phyloP scores from a whole-genome alignment of 2,888 invertebrate genomes.

The Bombylius major region DNA sequence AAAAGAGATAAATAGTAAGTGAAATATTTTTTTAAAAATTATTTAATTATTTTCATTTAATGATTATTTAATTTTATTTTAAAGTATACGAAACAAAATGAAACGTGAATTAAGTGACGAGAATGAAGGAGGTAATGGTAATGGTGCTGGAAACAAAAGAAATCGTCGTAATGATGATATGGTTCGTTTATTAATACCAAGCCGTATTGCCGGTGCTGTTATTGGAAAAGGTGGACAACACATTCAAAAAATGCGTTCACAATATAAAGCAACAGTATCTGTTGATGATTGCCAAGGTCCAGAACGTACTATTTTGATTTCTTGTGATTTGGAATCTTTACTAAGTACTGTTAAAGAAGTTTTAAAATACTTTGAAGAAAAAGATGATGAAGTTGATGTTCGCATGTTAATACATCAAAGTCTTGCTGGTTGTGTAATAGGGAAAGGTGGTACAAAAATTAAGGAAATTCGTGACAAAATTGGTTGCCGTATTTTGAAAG shows the following conservation, averaged over 20 bases:
- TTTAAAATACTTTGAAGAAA: constrained; percentile 63
- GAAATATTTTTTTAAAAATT: too few species aligned
- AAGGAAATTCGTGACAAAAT: constrained; percentile 55
- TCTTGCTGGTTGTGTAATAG: constrained; percentile 92
- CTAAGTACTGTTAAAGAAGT: constrained; percentile 74
- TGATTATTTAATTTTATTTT: too few species aligned
- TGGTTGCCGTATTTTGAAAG: constrained; percentile 80
- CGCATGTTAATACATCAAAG: constrained; percentile 89
- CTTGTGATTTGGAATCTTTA: constrained; percentile 70
- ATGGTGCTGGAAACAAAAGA: too few species aligned
- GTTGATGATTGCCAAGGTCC: constrained; percentile 99
- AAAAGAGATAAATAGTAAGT: too few species aligned
- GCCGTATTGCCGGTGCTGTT: constrained; percentile 82
- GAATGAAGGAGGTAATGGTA: neutral
- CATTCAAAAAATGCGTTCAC: constrained; percentile 79
- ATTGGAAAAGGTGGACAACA: constrained; percentile 93
- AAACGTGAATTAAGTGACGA: neutral
- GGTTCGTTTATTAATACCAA: constrained; percentile 24
- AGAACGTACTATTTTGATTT: constrained; percentile 87
- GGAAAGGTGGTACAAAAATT: constrained; percentile 40
- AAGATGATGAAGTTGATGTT: constrained; percentile 60
- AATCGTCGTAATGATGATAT: neutral
- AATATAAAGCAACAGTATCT: constrained; percentile 97
- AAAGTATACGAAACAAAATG: too few species aligned
- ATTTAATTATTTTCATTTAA: too few species aligned